Evolutionary conservation across 2,113 vertebrate species (phyloP).

Genomic region (Aspidoscelis tigris): DNA sequence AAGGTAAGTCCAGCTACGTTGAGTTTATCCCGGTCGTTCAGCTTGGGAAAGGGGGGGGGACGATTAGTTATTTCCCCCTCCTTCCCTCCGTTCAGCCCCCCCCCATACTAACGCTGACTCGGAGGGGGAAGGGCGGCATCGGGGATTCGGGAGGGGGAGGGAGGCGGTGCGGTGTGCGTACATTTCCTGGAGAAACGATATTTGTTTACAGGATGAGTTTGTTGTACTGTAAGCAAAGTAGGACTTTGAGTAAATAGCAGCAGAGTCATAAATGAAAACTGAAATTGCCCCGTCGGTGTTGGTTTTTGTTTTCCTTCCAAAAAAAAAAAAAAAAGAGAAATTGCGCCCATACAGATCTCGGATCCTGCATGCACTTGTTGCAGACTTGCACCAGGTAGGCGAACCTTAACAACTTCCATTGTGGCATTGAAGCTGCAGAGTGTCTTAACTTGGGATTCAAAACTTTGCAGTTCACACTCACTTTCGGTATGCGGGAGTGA

Average conservation of each 20-base stretch:
- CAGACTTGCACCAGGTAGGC: slow-evolving; percentile 75
- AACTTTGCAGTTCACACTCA: slow-evolving; percentile 62
- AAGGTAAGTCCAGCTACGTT: slow-evolving; percentile 74
- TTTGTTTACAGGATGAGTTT: slow-evolving; percentile 74
- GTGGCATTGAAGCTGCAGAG: slow-evolving; percentile 49
- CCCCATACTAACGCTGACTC: neutral
- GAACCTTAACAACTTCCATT: slow-evolving; percentile 69
- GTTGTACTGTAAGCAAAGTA: slow-evolving; percentile 71
- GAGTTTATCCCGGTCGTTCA: slow-evolving; percentile 54
- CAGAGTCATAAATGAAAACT: slow-evolving; percentile 72
- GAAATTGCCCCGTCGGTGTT: slow-evolving; percentile 63
- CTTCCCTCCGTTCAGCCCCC: neutral
- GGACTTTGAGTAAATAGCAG: slow-evolving; percentile 59
- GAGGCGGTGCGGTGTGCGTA: slow-evolving; percentile 53
- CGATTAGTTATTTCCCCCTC: slow-evolving; percentile 38
- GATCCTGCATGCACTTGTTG: slow-evolving; percentile 77
- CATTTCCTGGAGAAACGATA: slow-evolving; percentile 79
- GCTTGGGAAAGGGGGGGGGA: slow-evolving; percentile 50
- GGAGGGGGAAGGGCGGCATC: neutral
- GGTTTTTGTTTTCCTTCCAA: neutral
- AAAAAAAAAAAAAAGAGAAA: neutral
- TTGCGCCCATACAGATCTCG: slow-evolving; percentile 46
- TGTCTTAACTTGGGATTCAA: slow-evolving; percentile 27
- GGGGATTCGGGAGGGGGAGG: neutral
- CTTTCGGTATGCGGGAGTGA: slow-evolving; percentile 60